Evolutionary conservation across 2,797 vertebrate genomes (phyloP).

Genomic region (Falco concolor): DNA sequence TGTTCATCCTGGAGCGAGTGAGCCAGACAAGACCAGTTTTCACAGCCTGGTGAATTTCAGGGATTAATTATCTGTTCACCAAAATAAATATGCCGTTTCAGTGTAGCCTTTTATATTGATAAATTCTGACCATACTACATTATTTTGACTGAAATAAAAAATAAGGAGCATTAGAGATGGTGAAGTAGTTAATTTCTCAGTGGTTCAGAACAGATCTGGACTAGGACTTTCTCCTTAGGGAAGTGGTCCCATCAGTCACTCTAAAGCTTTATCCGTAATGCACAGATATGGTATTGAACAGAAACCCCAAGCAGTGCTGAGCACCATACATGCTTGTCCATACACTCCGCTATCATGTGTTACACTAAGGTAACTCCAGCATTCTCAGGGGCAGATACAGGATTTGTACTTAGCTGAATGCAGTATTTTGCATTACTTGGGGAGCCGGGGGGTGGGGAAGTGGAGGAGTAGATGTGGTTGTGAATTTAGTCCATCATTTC

Average conservation of each 20-base stretch:
- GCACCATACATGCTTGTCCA: not conserved
- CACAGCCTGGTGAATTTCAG: not conserved
- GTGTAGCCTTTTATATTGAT: not conserved
- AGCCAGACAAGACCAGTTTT: not conserved
- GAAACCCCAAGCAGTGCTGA: not conserved
- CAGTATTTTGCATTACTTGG: not conserved
- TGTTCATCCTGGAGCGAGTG: not conserved
- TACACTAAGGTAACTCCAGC: not conserved
- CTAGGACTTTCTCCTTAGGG: not conserved
- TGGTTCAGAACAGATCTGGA: not conserved
- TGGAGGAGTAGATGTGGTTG: not conserved
- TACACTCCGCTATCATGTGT: fast-evolving
- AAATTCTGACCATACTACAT: not conserved
- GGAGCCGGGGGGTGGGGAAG: no score
- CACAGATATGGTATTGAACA: not conserved
- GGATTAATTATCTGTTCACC: not conserved
- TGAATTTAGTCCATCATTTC: not conserved
- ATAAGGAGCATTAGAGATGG: not conserved
- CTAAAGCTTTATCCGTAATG: not conserved
- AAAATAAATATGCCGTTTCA: not conserved
- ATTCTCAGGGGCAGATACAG: not conserved
- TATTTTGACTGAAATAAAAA: not conserved
- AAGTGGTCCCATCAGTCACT: not conserved
- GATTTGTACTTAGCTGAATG: not conserved
- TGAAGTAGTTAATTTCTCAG: not conserved